A percentile compares a stretch with the other conserved stretches of the same genome.
Conservation (phyloP, 1,140 invertebrate genomes). For the Trichonephila clavipes region DNA sequence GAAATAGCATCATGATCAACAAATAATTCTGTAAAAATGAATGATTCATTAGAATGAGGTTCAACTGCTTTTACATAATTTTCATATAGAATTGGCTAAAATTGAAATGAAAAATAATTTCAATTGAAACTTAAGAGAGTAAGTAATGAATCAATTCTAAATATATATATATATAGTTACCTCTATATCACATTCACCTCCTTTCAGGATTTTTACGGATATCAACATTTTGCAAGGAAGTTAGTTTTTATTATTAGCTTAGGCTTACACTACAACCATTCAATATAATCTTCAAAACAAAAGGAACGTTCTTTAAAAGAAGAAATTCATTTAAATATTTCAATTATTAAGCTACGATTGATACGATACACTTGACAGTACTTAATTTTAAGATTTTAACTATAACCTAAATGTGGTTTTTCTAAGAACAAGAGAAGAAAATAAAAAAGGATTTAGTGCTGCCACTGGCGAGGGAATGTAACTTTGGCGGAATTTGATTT, state of each 20-base stretch:
- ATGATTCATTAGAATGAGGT: not conserved
- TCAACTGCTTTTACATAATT: not conserved
- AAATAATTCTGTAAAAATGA: not conserved
- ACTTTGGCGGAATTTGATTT: too few species aligned
- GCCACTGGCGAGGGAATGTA: not conserved
- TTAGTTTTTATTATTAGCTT: constrained; percentile 40
- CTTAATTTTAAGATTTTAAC: not conserved
- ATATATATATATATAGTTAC: too few species aligned
- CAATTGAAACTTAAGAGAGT: not conserved
- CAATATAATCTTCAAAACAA: not conserved
- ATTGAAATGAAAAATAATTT: not conserved
- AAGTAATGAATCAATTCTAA: not conserved
- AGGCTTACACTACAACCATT: constrained; percentile 43
- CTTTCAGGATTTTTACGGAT: constrained; percentile 69
- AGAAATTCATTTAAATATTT: not conserved
- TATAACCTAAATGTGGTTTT: not conserved
- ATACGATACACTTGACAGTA: not conserved
- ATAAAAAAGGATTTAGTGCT: constrained; percentile 2
- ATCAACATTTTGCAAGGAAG: constrained; percentile 55
- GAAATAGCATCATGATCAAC: too few species aligned
- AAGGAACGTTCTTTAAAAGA: not conserved
- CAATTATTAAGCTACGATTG: not conserved
- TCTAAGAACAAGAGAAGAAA: constrained; percentile 18
- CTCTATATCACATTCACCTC: constrained; percentile 62
- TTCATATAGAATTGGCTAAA: not conserved